Conservation (phyloP, 2,113 vertebrate species). For the Apteryx mantelli region DNA sequence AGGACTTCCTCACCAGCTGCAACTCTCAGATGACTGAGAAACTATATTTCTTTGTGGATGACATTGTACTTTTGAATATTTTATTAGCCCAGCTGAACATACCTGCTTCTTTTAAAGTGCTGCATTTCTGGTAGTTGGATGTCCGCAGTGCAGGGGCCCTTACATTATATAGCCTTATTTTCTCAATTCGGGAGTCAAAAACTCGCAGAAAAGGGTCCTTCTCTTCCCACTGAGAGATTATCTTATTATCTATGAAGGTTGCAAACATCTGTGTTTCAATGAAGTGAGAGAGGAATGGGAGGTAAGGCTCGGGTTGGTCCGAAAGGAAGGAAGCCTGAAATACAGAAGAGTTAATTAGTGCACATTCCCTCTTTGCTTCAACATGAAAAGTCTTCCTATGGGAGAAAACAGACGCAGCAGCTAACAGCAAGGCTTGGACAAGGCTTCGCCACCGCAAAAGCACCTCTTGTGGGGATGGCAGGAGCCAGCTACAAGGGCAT, state of each 20-base stretch:
- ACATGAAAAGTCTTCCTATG: accelerated
- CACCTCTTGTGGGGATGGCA: not conserved
- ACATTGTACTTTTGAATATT: conserved; percentile 18
- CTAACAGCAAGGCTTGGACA: not conserved
- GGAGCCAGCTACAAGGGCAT: not conserved
- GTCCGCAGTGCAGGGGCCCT: conserved; percentile 82
- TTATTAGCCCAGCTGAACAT: not conserved
- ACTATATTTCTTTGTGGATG: not conserved
- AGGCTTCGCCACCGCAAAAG: not conserved
- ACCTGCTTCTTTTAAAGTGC: conserved; percentile 92
- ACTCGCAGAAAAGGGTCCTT: conserved; percentile 91
- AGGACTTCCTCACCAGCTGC: not conserved
- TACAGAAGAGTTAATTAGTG: conserved; percentile 43
- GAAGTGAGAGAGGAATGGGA: conserved; percentile 95
- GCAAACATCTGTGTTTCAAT: conserved; percentile 99
- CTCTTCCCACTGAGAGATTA: conserved; percentile 95
- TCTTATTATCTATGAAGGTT: conserved; percentile 97
- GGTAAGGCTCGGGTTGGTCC: conserved; percentile 88
- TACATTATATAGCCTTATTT: conserved; percentile 86
- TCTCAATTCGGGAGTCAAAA: conserved; percentile 93
- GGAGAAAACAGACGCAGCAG: not conserved
- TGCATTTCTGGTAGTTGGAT: conserved; percentile 89
- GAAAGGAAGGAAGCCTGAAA: conserved; percentile 95
- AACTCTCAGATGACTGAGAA: not conserved
- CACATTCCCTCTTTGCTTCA: accelerated